phyloP scores from a whole-genome alignment of 2,888 invertebrate genomes.

The Copidosoma aretas region DNA sequence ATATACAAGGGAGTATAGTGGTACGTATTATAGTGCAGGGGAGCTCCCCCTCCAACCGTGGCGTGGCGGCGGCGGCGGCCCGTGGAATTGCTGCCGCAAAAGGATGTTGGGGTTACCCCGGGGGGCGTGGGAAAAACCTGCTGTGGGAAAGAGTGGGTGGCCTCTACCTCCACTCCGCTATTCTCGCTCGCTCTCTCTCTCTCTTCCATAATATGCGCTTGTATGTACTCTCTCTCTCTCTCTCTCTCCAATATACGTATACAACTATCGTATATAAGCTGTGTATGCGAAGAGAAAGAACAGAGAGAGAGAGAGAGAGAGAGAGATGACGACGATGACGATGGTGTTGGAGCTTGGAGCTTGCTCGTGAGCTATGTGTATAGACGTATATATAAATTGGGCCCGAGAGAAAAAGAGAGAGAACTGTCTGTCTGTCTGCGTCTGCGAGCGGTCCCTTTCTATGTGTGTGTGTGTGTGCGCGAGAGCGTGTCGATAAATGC shows the following conservation, averaged over 20 bases:
- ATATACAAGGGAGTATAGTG: conserved; percentile 11
- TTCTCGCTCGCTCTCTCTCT: conserved; percentile 18
- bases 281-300: no score
- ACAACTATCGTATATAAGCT: no score
- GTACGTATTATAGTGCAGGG: no score
- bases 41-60: conserved; percentile 38
- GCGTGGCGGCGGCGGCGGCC: conserved; percentile 14
- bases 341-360: background rate
- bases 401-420: background rate
- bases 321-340: no score
- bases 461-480: background rate
- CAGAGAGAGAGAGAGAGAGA: no score
- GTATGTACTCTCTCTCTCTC: conserved; percentile 3
- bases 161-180: conserved; percentile 62
- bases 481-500: conserved; percentile 34
- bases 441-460: no score
- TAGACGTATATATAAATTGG: background rate
- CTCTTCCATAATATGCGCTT: conserved; percentile 9
- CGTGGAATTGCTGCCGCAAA: conserved; percentile 48
- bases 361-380: background rate
- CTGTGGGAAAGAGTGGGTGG: conserved; percentile 85
- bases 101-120: conserved; percentile 52
- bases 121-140: conserved; percentile 81
- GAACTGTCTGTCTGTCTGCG: no score
- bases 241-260: background rate